Conservation (phyloP, 2,888 invertebrate species). For the Brenthis daphne region DNA sequence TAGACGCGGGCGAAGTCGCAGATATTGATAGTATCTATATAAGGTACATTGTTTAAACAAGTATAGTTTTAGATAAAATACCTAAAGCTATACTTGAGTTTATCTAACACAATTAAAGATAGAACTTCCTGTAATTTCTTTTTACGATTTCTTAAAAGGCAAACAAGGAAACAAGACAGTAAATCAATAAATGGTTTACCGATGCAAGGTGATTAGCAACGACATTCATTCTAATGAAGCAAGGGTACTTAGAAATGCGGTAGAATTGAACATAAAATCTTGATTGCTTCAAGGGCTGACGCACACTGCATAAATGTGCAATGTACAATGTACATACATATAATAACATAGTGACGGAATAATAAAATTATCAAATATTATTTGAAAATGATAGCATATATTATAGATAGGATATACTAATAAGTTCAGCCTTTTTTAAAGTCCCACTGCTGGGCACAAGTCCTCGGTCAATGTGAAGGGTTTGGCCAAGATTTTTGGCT, state of each 20-base stretch:
- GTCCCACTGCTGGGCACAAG: too few species aligned
- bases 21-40: too few species aligned
- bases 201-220: slow-evolving; percentile 38
- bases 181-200: slow-evolving; percentile 31
- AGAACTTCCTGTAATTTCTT: slow-evolving; percentile 25
- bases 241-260: slow-evolving; percentile 30
- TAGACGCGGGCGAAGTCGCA: too few species aligned
- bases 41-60: background rate
- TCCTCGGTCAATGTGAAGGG: too few species aligned
- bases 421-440: too few species aligned
- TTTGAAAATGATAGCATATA: too few species aligned
- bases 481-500: too few species aligned
- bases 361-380: too few species aligned
- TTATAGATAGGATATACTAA: too few species aligned
- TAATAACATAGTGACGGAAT: too few species aligned
- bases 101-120: background rate
- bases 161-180: slow-evolving; percentile 37
- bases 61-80: background rate
- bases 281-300: slow-evolving; percentile 36
- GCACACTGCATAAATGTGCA: slow-evolving; percentile 6
- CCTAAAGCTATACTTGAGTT: background rate
- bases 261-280: slow-evolving; percentile 33
- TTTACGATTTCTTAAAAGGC: slow-evolving; percentile 31
- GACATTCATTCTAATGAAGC: slow-evolving; percentile 41
- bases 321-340: background rate